phyloP scores from a whole-genome alignment of 1,140 invertebrate species.

The Pentalonia nigronervosa region DNA sequence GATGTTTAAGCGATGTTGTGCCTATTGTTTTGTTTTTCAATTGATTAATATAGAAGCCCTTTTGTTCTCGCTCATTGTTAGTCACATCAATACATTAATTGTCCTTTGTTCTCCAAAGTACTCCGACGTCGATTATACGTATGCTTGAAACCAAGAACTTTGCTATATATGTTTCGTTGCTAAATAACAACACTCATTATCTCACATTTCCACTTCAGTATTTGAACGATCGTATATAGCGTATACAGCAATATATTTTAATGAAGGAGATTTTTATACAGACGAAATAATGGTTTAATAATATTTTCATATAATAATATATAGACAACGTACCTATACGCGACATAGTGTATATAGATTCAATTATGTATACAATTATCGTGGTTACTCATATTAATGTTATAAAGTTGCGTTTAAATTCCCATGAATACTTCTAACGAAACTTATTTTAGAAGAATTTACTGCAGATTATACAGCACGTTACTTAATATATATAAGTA shows the following conservation, averaged over 20 bases:
- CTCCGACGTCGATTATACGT: neutral
- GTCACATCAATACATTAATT: neutral
- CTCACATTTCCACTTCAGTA: conserved; percentile 52
- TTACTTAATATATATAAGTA: neutral
- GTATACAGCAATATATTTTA: neutral
- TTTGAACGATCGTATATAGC: neutral
- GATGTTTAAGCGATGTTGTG: neutral
- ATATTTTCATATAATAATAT: neutral
- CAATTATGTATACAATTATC: neutral
- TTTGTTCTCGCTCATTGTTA: neutral
- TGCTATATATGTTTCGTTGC: neutral
- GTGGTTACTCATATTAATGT: neutral
- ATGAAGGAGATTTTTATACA: neutral
- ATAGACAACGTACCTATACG: neutral
- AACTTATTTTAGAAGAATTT: neutral
- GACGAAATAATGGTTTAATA: neutral
- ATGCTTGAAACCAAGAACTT: neutral
- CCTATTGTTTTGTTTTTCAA: conserved; percentile 22
- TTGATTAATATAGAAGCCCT: conserved; percentile 15
- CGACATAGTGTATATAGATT: neutral
- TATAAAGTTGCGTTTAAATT: neutral
- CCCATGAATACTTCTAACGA: neutral
- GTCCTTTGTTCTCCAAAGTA: neutral
- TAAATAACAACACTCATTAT: conserved; percentile 12
- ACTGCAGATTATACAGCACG: neutral